phyloP scores from a whole-genome alignment of 2,113 vertebrate species.

The Alosa alosa region DNA sequence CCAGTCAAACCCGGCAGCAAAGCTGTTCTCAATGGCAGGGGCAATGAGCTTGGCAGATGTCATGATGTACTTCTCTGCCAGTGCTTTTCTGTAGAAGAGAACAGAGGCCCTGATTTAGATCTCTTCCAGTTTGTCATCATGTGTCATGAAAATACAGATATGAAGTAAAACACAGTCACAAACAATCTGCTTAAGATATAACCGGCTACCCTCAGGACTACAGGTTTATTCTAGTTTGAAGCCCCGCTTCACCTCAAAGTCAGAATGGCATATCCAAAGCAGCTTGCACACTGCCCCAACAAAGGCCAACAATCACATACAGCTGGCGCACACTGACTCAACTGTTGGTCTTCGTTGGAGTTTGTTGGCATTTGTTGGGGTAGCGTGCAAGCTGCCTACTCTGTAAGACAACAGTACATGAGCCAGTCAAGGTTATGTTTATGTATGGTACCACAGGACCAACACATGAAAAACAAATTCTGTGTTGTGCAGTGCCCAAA shows the following conservation, averaged over 20 bases:
- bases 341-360: too few species aligned
- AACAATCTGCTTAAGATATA: neutral
- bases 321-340: too few species aligned
- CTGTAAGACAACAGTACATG: too few species aligned
- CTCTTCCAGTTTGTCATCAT: neutral
- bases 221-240: neutral
- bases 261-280: too few species aligned
- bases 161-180: neutral
- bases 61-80: constrained; percentile 96
- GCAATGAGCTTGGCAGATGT: constrained; percentile 95
- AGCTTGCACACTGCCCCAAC: too few species aligned
- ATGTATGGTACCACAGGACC: too few species aligned
- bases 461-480: neutral
- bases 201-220: too few species aligned
- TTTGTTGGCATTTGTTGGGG: too few species aligned
- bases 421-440: neutral
- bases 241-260: neutral
- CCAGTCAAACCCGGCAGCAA: constrained; percentile 95
- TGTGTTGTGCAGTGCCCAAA: neutral
- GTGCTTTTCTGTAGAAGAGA: constrained; percentile 75
- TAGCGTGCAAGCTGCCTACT: too few species aligned
- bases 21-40: constrained; percentile 87
- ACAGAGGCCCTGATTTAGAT: neutral
- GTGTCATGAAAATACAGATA: neutral
- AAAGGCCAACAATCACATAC: too few species aligned